Evolutionary conservation across 2,113 vertebrate species (phyloP).

Genomic region (Brienomyrus longianalis): DNA sequence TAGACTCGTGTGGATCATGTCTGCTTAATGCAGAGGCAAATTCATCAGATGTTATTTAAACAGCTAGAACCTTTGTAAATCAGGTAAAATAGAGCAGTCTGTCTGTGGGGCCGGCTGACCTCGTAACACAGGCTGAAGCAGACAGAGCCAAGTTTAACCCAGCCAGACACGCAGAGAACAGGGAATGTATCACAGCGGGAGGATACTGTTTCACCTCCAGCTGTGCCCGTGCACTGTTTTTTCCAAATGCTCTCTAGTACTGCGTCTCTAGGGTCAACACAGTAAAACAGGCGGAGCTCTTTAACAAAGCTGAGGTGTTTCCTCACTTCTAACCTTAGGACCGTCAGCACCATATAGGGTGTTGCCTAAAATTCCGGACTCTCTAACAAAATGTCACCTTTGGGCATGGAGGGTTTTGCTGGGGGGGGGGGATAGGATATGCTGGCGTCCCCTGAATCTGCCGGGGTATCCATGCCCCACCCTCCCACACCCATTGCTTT

Average conservation of each 20-base stretch:
- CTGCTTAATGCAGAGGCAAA: neutral
- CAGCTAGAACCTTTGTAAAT: neutral
- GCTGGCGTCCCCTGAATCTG: neutral
- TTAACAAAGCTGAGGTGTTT: neutral
- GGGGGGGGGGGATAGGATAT: neutral
- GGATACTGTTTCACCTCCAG: neutral
- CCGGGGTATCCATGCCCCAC: neutral
- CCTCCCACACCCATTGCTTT: neutral
- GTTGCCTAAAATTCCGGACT: neutral
- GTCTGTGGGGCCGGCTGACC: neutral
- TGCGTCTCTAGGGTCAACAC: neutral
- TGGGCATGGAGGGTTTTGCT: neutral
- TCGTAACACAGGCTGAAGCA: neutral
- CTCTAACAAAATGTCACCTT: neutral
- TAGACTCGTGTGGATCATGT: neutral
- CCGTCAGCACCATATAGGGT: neutral
- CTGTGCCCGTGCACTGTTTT: neutral
- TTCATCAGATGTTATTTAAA: constrained; percentile 2
- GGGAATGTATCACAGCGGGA: neutral
- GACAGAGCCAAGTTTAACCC: neutral
- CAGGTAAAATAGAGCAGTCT: neutral
- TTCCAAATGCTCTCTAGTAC: neutral
- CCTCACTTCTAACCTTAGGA: neutral
- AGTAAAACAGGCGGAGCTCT: neutral
- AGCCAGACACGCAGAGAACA: neutral